Conservation (phyloP, 2,797 vertebrate species). For the Holocentrus rufus region DNA sequence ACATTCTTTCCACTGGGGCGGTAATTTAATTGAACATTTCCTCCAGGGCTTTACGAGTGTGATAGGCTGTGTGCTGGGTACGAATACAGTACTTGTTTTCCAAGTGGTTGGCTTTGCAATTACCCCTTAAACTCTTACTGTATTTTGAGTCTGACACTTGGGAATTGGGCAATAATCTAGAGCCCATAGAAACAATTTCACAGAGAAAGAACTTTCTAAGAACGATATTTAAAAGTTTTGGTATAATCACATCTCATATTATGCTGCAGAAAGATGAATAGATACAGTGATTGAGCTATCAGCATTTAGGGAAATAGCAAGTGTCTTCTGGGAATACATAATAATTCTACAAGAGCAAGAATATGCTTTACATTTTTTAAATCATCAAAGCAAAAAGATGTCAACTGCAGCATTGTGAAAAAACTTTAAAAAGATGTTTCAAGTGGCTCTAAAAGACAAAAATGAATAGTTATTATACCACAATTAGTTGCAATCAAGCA, state of each 20-base stretch:
- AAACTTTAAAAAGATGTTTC: neutral
- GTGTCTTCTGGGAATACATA: conserved; percentile 34
- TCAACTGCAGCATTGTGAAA: neutral
- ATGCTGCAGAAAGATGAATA: conserved; percentile 61
- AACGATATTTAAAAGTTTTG: conserved; percentile 59
- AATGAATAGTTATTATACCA: neutral
- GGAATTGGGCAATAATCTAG: conserved; percentile 73
- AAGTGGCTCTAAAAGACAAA: neutral
- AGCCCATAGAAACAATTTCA: conserved; percentile 72
- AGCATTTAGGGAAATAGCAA: conserved; percentile 52
- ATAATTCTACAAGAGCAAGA: conserved; percentile 26
- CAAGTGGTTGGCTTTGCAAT: conserved; percentile 78
- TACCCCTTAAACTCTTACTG: conserved; percentile 73
- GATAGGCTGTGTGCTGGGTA: conserved; percentile 56
- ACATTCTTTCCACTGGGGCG: conserved; percentile 46
- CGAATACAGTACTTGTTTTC: conserved; percentile 71
- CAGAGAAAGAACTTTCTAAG: conserved; percentile 63
- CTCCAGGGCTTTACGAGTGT: conserved; percentile 58
- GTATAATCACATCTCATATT: conserved; percentile 71
- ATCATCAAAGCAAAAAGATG: neutral
- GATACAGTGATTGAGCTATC: conserved; percentile 54
- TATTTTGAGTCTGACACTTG: conserved; percentile 72
- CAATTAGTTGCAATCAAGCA: no score
- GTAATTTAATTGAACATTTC: conserved; percentile 71
- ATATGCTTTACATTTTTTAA: conserved; percentile 11